These are phyloP conservation scores for Isaurus tuberculatus DNA, from an alignment of 92 coral and sea anemone species.

Conservation along the genomic window DNA sequence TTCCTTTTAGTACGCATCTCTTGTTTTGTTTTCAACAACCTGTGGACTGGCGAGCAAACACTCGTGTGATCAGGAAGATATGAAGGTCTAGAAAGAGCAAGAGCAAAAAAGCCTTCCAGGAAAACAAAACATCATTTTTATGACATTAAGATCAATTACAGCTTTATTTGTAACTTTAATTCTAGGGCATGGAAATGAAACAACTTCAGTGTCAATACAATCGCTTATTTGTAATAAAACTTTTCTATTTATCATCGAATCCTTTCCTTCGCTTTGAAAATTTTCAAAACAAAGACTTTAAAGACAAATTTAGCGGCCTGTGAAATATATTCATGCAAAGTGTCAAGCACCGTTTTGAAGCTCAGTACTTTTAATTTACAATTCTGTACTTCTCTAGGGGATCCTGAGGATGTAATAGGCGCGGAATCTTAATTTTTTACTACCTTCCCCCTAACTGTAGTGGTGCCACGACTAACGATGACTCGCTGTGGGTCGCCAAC, in stretches of 20 bases:
- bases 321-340: conserved; percentile 28
- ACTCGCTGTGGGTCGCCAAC: neutral
- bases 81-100: conserved; percentile 2
- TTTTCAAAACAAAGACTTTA: conserved; percentile 9
- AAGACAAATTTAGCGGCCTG: conserved; percentile 10
- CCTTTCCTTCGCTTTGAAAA: conserved; percentile 1
- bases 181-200: neutral
- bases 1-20: neutral
- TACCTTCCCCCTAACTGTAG: conserved; percentile 1
- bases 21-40: conserved; percentile 2
- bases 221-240: conserved; percentile 23
- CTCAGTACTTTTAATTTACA: neutral
- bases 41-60: neutral
- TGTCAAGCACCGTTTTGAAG: neutral
- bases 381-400: conserved; percentile 17
- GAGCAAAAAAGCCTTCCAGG: conserved; percentile 16
- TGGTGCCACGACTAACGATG: conserved; percentile 14
- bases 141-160: neutral
- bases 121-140: conserved; percentile 6
- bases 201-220: conserved; percentile 5
- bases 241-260: conserved; percentile 9
- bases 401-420: neutral
- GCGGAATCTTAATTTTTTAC: neutral
- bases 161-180: neutral
- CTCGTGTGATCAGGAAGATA: conserved; percentile 17